These are phyloP conservation scores for Zaprionus davidi DNA, from an alignment of 1,140 invertebrate genomes.

Conservation along the genomic window DNA sequence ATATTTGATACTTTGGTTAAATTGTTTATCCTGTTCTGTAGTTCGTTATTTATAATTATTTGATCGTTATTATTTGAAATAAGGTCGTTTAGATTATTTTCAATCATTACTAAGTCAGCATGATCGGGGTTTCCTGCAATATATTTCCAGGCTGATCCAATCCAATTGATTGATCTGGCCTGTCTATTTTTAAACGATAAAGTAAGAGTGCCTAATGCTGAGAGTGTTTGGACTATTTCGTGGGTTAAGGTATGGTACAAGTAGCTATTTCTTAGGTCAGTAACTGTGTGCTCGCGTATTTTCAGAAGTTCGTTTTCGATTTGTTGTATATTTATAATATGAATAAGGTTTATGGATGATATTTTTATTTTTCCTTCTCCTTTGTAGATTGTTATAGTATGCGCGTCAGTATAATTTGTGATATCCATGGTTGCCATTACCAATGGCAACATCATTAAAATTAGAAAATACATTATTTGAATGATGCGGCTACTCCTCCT, in stretches of 20 bases:
- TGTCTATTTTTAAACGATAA: too few relatives aligned
- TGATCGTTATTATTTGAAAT: slow-evolving; percentile 10
- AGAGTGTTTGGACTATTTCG: too few relatives aligned
- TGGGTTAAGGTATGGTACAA: neutral
- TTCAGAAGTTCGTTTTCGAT: neutral
- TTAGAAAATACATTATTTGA: neutral
- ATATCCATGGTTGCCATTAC: neutral
- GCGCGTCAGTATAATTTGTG: too few relatives aligned
- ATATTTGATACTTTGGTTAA: neutral
- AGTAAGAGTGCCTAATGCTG: too few relatives aligned
- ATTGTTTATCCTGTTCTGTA: slow-evolving; percentile 1
- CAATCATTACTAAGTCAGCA: neutral
- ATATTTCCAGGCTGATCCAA: slow-evolving; percentile 7
- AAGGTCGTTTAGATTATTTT: neutral
- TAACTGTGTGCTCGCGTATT: too few relatives aligned
- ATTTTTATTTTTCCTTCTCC: neutral
- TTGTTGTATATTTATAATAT: neutral
- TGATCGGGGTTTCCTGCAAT: neutral
- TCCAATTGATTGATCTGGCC: too few relatives aligned
- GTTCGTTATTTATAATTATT: neutral
- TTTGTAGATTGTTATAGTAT: too few relatives aligned
- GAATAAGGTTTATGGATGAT: neutral
- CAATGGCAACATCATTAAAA: neutral
- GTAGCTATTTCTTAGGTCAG: neutral
- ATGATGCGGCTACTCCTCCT: neutral